Conservation (phyloP, 2,888 invertebrate species). For the Nomada fabriciana region DNA sequence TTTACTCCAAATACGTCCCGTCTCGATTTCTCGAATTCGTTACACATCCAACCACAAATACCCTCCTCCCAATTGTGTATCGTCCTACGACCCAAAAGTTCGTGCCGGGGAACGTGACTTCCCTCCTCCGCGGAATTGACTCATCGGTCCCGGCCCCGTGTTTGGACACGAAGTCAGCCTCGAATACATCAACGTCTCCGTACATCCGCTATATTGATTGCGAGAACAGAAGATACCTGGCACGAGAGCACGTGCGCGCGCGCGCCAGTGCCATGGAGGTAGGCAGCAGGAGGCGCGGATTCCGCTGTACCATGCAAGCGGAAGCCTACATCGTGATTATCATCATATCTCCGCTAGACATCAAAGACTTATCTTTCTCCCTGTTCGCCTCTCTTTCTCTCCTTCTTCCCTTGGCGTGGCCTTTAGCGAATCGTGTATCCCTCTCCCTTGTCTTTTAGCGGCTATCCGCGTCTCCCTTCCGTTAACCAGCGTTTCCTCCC, state of each 20-base stretch:
- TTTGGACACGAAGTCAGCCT: conserved; percentile 56
- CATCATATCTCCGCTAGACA: conserved; percentile 80
- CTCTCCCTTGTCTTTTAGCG: conserved; percentile 11
- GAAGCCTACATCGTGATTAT: conserved; percentile 78
- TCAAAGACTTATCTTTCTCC: conserved; percentile 78
- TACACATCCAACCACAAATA: no score
- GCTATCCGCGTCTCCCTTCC: conserved; percentile 42
- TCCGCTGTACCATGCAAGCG: conserved; percentile 71
- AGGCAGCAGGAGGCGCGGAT: conserved; percentile 65
- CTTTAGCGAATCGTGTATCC: conserved; percentile 28
- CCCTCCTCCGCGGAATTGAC: conserved; percentile 31
- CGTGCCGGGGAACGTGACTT: neutral
- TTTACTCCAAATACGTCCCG: neutral
- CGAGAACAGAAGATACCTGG: conserved; percentile 70
- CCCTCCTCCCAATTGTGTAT: no score
- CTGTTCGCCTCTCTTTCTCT: conserved; percentile 63
- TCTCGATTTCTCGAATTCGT: neutral
- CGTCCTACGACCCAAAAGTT: neutral
- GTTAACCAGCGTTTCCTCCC: conserved; percentile 32
- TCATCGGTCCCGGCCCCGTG: conserved; percentile 32
- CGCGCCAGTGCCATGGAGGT: conserved; percentile 49
- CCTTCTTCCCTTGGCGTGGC: conserved; percentile 38
- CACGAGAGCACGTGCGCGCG: conserved; percentile 67
- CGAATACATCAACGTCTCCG: conserved; percentile 68
- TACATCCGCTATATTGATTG: conserved; percentile 72